These are phyloP conservation scores for Dicerorhinus sumatrensis DNA, from an alignment of 2,113 vertebrate species.

Conservation along the genomic window DNA sequence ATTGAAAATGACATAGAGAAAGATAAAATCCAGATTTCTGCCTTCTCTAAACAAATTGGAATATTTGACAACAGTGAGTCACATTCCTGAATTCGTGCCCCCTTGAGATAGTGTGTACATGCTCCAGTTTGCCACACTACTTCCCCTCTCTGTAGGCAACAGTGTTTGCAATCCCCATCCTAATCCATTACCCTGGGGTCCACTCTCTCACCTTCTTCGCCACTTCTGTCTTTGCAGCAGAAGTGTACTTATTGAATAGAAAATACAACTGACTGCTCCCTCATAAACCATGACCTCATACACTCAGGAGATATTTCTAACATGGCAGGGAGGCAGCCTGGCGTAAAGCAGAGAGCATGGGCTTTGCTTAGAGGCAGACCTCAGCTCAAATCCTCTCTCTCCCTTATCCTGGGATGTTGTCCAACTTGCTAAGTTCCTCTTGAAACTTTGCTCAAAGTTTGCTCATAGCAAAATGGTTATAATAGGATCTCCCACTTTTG, in stretches of 20 bases:
- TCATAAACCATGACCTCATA: not conserved
- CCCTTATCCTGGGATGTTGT: not conserved
- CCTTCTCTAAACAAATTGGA: not conserved
- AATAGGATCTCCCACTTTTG: not conserved
- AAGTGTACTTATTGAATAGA: not conserved
- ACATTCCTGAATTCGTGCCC: not conserved
- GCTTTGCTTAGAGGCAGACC: not conserved
- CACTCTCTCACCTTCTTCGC: not conserved
- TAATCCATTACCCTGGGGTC: not conserved
- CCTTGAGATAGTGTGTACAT: not conserved
- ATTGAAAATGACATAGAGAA: not conserved
- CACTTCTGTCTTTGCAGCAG: not conserved
- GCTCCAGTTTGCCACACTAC: not conserved
- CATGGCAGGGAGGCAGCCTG: not conserved
- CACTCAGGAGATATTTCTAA: not conserved
- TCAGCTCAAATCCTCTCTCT: not conserved
- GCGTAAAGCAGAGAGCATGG: not conserved
- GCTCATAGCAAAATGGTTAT: not conserved
- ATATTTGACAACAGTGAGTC: not conserved
- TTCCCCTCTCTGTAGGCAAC: not conserved
- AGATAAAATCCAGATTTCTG: slow-evolving; percentile 6
- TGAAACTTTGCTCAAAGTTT: slow-evolving; percentile 38
- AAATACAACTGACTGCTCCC: not conserved
- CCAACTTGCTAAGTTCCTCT: not conserved
- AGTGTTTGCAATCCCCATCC: not conserved